phyloP scores from a whole-genome alignment of 1,140 invertebrate genomes.

The Diuraphis noxia region DNA sequence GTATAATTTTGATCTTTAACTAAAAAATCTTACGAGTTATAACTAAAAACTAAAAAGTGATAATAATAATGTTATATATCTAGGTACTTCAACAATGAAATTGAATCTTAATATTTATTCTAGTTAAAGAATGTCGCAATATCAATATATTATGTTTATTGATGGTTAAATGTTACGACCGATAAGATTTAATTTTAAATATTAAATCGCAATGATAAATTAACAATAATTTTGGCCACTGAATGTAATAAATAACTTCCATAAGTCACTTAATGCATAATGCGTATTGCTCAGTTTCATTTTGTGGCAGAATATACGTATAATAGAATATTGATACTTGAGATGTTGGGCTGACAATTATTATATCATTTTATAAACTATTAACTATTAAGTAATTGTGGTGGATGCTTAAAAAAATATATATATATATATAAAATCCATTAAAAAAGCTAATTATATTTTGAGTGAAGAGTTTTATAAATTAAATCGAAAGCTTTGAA shows the following conservation, averaged over 20 bases:
- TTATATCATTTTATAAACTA: neutral
- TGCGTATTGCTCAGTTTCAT: neutral
- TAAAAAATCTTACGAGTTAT: no score
- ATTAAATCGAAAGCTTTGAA: no score
- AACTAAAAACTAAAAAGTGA: neutral
- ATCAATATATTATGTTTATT: neutral
- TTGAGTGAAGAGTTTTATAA: no score
- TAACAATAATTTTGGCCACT: neutral
- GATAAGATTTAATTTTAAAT: neutral
- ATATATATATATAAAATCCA: no score
- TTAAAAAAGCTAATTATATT: no score
- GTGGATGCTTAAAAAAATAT: no score
- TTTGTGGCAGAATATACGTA: neutral
- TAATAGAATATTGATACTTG: no score
- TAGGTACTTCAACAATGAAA: neutral
- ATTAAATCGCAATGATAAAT: no score
- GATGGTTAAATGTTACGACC: neutral
- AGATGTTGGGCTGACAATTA: no score
- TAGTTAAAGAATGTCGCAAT: neutral
- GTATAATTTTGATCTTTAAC: no score
- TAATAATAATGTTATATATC: neutral
- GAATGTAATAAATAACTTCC: neutral
- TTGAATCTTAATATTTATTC: neutral
- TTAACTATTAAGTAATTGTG: no score
- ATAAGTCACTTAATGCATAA: neutral